Evolutionary conservation across 92 coral and sea anemone species (phyloP), one percentile per base, ranked within the genome.

Genomic region (Palythoa grandiflora): DNA sequence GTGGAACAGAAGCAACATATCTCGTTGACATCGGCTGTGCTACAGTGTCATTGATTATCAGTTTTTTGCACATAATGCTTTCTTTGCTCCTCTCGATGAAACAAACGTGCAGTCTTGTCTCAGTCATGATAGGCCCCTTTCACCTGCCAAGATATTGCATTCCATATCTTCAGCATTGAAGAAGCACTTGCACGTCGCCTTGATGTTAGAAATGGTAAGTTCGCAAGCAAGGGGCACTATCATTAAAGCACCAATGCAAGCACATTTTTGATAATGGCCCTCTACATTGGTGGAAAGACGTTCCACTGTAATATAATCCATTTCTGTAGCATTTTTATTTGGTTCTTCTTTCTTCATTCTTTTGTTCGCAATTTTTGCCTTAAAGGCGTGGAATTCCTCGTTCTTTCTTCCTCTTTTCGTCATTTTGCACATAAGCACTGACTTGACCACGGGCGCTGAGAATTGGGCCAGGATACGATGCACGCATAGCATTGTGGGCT

Each of bases 81-180:
- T 66, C 72, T 66, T 66, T 37, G 72, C 38, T 66, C 72, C 72
- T 66, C 19, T 66, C 39, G 37, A 66, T 66, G 72, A 66, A 66
- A 17, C 72, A 4, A 66, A 66, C 38, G 37, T 19, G 72, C 72
- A 66, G 1, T 66, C 37, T 63, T 63, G 71, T 63, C 71, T 63
- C 5, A 28, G 71, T 17, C 71, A 63, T 17, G 71, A 63, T 63
- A 28, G 71, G 71, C n/a, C 71, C 71, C 71, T 63, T 63, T 17
- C 71, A 63, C 71, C 71, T 63, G 71, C 71, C 2, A 63, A 63
- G 1, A 63, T 63, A 63, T 63, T 28, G 71, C 71, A 12, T 17
- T 63, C 3, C 71, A 63, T 17, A 13, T 63, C 21, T 63, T 63
- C 71, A 63, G 71, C 71, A 63, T 12, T 63, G 21, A 63, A 63